Evolutionary conservation across 2,113 vertebrate species (phyloP), one percentile per base, ranked within the genome.

Genomic region (Atherinomorus stipes): DNA sequence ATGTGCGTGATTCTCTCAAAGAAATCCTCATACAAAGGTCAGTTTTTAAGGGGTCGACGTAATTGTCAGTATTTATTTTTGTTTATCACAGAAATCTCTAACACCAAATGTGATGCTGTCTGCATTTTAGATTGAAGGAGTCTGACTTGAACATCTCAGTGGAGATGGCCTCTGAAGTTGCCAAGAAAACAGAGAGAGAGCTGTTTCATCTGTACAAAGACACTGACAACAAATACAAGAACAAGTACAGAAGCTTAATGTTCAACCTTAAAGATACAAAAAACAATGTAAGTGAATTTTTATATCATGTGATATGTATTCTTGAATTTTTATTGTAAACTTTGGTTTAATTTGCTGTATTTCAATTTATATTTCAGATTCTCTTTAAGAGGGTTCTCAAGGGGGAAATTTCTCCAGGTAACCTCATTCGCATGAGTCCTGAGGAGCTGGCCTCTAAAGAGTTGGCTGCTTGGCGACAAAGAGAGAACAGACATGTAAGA

Each of bases 231-330:
- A 99, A 99, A 82, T 99, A 99, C 83, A 99, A 99, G 91, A 99
- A 96, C 92, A 99, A 99, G 85, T 99, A 99, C 66, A 93, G 98
- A 91, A 99, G 97, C 88, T 88, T 99, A 89, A 99, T 96, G 95
- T 99, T 99, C 87, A 99, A 99, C 91, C 94, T 99, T 25, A 98
- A 96, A 92, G 98, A 99, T 85, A 94, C 96, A 42, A 99, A 99
- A 94, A 99, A 99, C 88, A 98, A 96, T 22, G 98, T 97, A 95
- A 89, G 97, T 94, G 19, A 1, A 10, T 31, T 19, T 69, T 70
- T 64, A 34, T 65, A 57, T 23, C 21, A 54, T 21, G 1, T 12
- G 23, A 28, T 54, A 3, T 22, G 63, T 12, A 62, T 59, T 19
- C 54, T 57, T 63, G 23, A 1, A 62, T 13, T n/a, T 75, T 64